A percentile compares a stretch with the other conserved stretches of the same genome.
Evolutionary conservation across 2,797 vertebrate genomes (phyloP).

Genomic region (Selene dorsalis): DNA sequence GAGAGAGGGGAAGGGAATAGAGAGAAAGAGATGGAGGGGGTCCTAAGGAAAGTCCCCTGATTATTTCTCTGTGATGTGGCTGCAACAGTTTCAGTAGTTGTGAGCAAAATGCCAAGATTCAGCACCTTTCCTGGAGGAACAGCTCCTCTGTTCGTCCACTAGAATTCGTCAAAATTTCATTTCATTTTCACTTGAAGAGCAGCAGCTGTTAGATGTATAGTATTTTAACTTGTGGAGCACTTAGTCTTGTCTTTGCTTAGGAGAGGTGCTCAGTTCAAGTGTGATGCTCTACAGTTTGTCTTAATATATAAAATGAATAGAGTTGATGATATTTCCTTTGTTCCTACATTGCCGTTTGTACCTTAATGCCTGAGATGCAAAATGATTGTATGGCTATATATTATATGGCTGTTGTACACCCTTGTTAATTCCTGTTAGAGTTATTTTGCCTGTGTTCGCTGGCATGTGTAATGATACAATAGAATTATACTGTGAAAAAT

Average conservation of each 20-base stretch:
- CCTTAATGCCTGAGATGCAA: neutral
- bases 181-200: neutral
- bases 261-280: neutral
- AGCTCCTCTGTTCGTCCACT: conserved; percentile 61
- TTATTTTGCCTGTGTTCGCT: no score
- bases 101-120: conserved; percentile 56
- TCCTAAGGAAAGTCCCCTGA: conserved; percentile 64
- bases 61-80: conserved; percentile 42
- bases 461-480: no score
- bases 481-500: no score
- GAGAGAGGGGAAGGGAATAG: conserved; percentile 22
- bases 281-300: neutral
- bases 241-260: neutral
- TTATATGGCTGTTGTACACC: no score
- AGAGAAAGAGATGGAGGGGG: conserved; percentile 38
- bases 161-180: neutral
- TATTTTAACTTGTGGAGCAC: neutral
- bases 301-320: no score
- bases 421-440: no score
- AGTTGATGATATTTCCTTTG: no score
- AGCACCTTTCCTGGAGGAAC: conserved; percentile 76
- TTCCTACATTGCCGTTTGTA: no score
- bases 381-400: no score
- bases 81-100: neutral
- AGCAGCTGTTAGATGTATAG: neutral